Evolutionary conservation across 64 coral and sea anemone genomes (phyloP).

Genomic region (Montipora foliosa): DNA sequence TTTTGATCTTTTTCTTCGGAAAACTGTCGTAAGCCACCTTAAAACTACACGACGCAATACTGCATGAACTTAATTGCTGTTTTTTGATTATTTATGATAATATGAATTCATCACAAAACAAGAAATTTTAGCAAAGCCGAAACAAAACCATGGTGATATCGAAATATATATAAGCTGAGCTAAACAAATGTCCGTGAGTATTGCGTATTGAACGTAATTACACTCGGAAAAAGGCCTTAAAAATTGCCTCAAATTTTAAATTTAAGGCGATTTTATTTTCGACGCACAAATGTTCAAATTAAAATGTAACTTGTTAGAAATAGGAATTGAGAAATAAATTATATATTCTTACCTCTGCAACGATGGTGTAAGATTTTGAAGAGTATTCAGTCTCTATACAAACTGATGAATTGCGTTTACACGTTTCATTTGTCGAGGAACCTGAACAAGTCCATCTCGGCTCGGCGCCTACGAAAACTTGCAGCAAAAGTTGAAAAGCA

Average conservation of each 20-base stretch:
- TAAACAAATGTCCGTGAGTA: neutral
- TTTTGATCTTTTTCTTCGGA: no score
- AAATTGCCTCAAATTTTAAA: no score
- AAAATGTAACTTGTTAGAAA: neutral
- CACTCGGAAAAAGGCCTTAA: no score
- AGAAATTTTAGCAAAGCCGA: conserved; percentile 12
- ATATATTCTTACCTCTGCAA: conserved; percentile 80
- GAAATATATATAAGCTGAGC: neutral
- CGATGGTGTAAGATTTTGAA: conserved; percentile 82
- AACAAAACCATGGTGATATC: conserved; percentile 7
- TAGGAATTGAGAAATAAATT: neutral
- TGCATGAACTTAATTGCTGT: no score
- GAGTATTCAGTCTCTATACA: conserved; percentile 75
- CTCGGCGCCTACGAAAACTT: conserved; percentile 84
- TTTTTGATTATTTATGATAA: no score
- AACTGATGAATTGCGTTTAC: conserved; percentile 60
- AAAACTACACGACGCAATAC: neutral
- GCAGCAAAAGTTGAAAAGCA: conserved; percentile 93
- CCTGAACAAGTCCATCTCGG: conserved; percentile 82
- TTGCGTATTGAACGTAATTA: no score
- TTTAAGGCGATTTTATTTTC: no score
- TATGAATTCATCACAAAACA: no score
- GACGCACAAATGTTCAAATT: no score
- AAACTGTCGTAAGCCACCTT: no score
- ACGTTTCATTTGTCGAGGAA: conserved; percentile 79